Base-by-base conservation (phyloP, 2,113 vertebrate species). In the Larimichthys polyactis region DNA sequence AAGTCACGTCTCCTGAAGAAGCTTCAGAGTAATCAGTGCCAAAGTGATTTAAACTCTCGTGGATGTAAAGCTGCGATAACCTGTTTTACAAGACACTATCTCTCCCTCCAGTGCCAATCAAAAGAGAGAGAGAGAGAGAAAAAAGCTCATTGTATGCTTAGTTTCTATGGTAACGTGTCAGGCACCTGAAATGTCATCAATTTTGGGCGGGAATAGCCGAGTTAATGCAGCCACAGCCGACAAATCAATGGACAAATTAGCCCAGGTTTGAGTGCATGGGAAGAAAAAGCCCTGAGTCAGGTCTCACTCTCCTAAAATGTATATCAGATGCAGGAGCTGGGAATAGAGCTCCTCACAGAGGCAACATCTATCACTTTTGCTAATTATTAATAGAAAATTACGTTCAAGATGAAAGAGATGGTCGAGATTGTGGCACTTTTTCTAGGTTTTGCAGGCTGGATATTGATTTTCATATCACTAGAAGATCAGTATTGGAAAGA, bases 341-440 rank as follows among this genome's bases (percentile, higher is more conserved):
- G 16, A 67, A 74, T 79, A 90, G 89, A 90, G 83, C 86, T 89
- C 78, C 70, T 77, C 44, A n/a, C 58, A 68, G 32, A 72, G 79
- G 77, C 43, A 71, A 75, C 65, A 62, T 32, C 59, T 76, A 55
- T 75, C 58, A 27, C 40, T 72, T 69, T 70, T 80, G 79, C 71
- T 83, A 76, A 88, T 89, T 71, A 89, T 86, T 83, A 55, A 81
- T 83, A 55, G 78, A 69, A 75, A 79, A 95, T 95, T 52, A 9
- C 14, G 62, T 40, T 67, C 74, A 88, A 85, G 54, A 94, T 94
- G 97, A 94, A 93, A 1, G 69, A 85, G 22, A 80, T 90, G 5
- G 15, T 95, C 20, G 96, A 97, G 86, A 86, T 93, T 10, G 43
- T 92, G 48, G 96, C 96, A 72, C 94, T 97, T 87, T 91, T 96